Percentiles rank a stretch among this genome's conserved stretches.
Evolutionary conservation across 1,140 invertebrate genomes (phyloP).

Genomic region (Rhagoletis zephyria): DNA sequence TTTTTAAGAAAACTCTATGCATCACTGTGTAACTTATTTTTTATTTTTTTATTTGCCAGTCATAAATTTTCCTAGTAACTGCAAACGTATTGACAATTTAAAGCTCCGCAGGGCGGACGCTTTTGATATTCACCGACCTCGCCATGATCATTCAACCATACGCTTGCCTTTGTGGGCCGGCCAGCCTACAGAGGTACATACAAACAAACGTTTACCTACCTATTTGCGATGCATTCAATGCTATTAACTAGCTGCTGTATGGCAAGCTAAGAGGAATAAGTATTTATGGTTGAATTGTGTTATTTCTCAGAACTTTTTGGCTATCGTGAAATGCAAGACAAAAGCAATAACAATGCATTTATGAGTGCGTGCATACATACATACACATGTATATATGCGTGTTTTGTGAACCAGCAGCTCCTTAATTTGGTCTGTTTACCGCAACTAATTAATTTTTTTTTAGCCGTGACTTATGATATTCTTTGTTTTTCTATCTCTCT

Average conservation of each 20-base stretch:
- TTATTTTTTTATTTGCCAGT: neutral
- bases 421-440: neutral
- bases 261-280: neutral
- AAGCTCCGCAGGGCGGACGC: neutral
- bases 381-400: neutral
- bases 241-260: neutral
- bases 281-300: neutral
- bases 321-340: neutral
- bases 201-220: neutral
- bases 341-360: neutral
- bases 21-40: neutral
- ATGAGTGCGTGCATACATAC: no score
- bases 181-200: neutral
- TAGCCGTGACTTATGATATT: slow-evolving; percentile 9
- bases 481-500: neutral
- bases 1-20: neutral
- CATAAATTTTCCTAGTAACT: neutral
- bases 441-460: slow-evolving; percentile 23
- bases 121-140: neutral
- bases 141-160: neutral
- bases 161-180: neutral
- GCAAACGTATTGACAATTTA: neutral
- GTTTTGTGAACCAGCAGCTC: neutral
- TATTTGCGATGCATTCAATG: neutral
- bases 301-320: neutral